Conservation (phyloP, 2,797 vertebrate species). For the Lepilemur septentrionalis region DNA sequence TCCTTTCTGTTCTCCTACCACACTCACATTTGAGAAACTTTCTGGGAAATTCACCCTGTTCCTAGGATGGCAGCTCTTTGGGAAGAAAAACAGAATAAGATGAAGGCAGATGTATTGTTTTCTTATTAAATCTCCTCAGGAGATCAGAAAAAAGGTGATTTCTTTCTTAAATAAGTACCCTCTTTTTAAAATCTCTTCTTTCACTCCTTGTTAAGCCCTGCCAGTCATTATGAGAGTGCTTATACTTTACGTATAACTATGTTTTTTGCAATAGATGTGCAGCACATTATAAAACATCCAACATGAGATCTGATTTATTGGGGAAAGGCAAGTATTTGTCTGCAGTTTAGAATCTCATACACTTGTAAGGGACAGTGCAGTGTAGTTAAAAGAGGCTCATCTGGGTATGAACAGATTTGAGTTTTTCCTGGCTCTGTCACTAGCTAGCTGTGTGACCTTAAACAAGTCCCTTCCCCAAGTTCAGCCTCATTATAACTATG, state of each 20-base stretch:
- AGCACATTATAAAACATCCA: neutral
- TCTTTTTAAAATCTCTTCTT: neutral
- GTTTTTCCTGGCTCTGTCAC: neutral
- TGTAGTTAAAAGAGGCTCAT: neutral
- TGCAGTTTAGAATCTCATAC: neutral
- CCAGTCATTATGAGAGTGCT: neutral
- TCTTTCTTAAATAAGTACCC: constrained; percentile 4
- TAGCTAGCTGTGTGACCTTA: neutral
- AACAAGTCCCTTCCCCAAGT: neutral
- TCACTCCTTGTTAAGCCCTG: neutral
- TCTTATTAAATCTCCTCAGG: neutral
- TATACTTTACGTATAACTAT: neutral
- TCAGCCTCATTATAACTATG: neutral
- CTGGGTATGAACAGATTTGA: neutral
- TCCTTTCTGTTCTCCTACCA: neutral
- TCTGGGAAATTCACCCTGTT: neutral
- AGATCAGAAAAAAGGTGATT: neutral
- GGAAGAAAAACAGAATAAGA: neutral
- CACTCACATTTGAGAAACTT: neutral
- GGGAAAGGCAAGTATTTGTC: neutral
- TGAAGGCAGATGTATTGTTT: neutral
- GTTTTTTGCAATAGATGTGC: neutral
- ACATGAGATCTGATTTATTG: neutral
- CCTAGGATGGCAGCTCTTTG: neutral
- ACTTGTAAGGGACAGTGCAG: neutral